These are phyloP conservation scores for Lutraria lutraria DNA, from an alignment of 2,888 invertebrate genomes.

Conservation along the genomic window DNA sequence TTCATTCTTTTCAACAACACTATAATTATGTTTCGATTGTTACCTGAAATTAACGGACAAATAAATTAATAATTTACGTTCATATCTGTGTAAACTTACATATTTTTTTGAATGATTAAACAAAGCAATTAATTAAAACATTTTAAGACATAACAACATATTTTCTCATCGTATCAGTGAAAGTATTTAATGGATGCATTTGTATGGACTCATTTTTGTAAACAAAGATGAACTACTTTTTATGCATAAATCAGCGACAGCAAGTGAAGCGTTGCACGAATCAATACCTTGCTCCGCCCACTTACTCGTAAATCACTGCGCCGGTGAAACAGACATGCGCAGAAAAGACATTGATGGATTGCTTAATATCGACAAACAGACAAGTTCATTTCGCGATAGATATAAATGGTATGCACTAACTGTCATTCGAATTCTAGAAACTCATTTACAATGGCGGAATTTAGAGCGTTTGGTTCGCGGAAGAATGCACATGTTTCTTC, in stretches of 20 bases:
- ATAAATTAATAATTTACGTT: too few relatives aligned
- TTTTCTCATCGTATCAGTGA: background rate
- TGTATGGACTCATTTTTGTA: background rate
- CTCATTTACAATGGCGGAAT: slow-evolving; percentile 24
- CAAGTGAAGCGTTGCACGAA: slow-evolving; percentile 18
- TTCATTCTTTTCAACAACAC: too few relatives aligned
- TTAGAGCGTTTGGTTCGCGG: background rate
- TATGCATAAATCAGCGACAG: slow-evolving; percentile 17
- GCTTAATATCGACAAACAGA: slow-evolving; percentile 20
- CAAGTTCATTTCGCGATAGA: slow-evolving; percentile 12
- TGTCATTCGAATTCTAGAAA: slow-evolving; percentile 32
- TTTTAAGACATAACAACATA: too few relatives aligned
- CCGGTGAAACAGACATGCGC: slow-evolving; percentile 41
- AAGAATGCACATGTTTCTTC: slow-evolving; percentile 19
- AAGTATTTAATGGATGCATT: background rate
- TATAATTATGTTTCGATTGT: too few relatives aligned
- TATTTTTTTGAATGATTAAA: too few relatives aligned
- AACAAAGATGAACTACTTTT: slow-evolving; percentile 45
- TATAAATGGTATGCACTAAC: slow-evolving; percentile 28
- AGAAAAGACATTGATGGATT: slow-evolving; percentile 51
- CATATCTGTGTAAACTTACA: too few relatives aligned
- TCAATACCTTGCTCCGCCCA: slow-evolving; percentile 49
- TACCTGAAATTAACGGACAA: too few relatives aligned
- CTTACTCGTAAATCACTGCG: slow-evolving; percentile 57
- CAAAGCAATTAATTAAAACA: too few relatives aligned